A percentile compares a stretch with the other conserved stretches of the same genome.
phyloP scores from a whole-genome alignment of 92 coral and sea anemone species.

The Meandrina meandrites region DNA sequence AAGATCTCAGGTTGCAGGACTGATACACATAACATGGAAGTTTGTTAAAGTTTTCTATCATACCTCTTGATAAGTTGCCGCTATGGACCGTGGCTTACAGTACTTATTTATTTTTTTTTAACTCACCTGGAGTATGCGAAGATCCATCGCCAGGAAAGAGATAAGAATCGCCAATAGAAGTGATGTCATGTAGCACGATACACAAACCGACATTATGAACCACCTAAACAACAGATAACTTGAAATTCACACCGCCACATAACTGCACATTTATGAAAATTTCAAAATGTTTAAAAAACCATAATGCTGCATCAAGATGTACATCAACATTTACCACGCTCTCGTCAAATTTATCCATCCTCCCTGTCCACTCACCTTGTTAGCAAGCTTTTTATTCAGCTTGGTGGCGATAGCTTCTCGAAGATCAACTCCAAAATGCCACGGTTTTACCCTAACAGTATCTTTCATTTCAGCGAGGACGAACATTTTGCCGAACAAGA shows the following conservation, averaged over 20 bases:
- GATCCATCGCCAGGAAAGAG: constrained; percentile 98
- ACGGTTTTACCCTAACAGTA: constrained; percentile 85
- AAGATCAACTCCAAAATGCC: constrained; percentile 82
- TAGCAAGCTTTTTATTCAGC: constrained; percentile 89
- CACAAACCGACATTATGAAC: constrained; percentile 96
- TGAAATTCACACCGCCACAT: background rate
- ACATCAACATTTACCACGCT: too few relatives aligned
- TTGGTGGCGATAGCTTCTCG: constrained; percentile 88
- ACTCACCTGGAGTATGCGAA: constrained; percentile 95
- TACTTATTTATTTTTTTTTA: background rate
- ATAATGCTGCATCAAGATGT: too few relatives aligned
- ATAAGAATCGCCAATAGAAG: constrained; percentile 90
- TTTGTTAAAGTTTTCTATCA: too few relatives aligned
- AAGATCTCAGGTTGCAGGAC: too few relatives aligned
- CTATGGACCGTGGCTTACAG: background rate
- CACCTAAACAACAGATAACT: constrained; percentile 57
- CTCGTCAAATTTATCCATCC: background rate
- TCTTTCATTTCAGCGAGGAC: constrained; percentile 95
- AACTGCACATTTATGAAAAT: too few relatives aligned
- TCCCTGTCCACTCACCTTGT: constrained; percentile 68
- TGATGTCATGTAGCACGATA: constrained; percentile 85
- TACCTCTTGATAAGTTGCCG: too few relatives aligned
- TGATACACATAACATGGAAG: too few relatives aligned
- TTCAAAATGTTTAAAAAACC: too few relatives aligned
- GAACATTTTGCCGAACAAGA: constrained; percentile 61